These are phyloP conservation scores for Theonella swinhoei DNA, from an alignment of 37 sponge, comb jelly and placozoan genomes.

Conservation along the genomic window DNA sequence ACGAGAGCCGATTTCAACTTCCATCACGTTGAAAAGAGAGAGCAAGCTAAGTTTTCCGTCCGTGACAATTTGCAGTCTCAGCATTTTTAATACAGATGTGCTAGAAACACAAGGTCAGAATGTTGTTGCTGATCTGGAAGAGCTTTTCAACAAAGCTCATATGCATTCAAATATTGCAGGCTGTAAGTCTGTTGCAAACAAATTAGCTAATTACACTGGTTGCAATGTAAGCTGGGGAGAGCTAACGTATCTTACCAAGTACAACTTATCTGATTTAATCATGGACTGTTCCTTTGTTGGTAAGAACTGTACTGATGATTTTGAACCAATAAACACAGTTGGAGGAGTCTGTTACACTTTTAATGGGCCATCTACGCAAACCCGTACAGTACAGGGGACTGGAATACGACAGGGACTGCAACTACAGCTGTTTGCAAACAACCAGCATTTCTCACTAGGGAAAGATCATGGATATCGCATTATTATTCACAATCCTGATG, in stretches of 20 bases:
- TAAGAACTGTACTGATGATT: constrained; percentile 8
- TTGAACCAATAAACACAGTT: constrained; percentile 4
- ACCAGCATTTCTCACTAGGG: background rate
- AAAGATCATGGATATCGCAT: background rate
- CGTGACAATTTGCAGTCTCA: constrained; percentile 40
- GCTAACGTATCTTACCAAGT: background rate
- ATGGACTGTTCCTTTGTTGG: background rate
- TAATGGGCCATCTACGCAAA: background rate
- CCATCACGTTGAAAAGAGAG: constrained; percentile 9
- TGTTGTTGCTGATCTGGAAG: background rate
- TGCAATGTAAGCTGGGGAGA: background rate
- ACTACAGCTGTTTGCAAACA: background rate
- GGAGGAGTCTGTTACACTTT: constrained; percentile 34
- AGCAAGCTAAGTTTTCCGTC: constrained; percentile 13
- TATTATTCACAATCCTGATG: constrained; percentile 24
- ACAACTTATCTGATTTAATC: background rate
- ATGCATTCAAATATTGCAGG: background rate
- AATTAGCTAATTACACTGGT: background rate
- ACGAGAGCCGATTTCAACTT: constrained; percentile 14
- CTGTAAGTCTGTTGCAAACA: background rate
- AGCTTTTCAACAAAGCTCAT: background rate
- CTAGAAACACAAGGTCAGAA: background rate
- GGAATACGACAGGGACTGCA: constrained; percentile 16
- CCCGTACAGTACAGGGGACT: constrained; percentile 1
- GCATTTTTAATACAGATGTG: background rate